phyloP scores from a whole-genome alignment of 2,113 vertebrate genomes.

The Cettia cetti region DNA sequence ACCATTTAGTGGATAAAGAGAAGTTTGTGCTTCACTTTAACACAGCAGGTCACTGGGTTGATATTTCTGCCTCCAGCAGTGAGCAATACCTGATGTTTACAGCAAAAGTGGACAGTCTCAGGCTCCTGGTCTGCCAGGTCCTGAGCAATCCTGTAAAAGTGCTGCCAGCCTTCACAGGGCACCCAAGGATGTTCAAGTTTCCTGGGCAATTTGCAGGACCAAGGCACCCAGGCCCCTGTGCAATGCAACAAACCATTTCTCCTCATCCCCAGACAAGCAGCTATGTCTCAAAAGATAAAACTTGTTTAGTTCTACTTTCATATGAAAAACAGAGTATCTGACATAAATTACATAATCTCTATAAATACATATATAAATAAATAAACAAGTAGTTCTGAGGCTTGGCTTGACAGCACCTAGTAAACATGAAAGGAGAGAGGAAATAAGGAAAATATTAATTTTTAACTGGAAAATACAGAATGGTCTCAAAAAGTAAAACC shows the following conservation, averaged over 20 bases:
- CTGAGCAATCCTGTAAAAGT: background rate
- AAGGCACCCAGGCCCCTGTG: background rate
- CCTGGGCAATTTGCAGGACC: background rate
- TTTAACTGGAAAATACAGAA: constrained; percentile 17
- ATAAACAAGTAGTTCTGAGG: background rate
- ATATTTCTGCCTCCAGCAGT: background rate
- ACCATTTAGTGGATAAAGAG: background rate
- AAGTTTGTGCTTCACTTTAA: background rate
- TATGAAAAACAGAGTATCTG: background rate
- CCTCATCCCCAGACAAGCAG: background rate
- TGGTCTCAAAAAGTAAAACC: constrained; percentile 6
- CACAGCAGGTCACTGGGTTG: background rate
- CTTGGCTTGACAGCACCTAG: background rate
- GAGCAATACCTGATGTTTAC: background rate
- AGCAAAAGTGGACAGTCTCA: background rate
- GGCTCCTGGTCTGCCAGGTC: background rate
- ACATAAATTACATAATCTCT: constrained; percentile 12
- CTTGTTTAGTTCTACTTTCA: constrained; percentile 8
- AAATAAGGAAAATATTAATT: constrained; percentile 2
- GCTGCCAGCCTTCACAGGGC: background rate
- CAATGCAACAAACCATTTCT: background rate
- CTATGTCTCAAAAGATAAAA: background rate
- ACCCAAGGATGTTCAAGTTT: background rate
- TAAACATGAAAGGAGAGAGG: background rate
- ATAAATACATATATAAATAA: background rate